These are phyloP conservation scores for Mandrillus leucophaeus DNA, from an alignment of 2,113 vertebrate genomes.

Conservation along the genomic window DNA sequence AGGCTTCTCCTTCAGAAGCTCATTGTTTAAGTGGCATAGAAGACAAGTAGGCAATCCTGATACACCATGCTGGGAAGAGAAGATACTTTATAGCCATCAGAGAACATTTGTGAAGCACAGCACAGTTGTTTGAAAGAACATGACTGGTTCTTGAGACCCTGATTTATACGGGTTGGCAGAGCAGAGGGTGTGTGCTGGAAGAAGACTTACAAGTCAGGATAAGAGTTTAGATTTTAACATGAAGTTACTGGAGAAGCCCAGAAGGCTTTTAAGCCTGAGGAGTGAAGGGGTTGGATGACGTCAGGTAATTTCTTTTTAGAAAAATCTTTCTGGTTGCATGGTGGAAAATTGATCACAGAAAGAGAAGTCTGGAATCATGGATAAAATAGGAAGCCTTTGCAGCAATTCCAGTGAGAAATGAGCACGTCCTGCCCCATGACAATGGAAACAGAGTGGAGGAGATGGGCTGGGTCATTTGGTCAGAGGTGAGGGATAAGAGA, in stretches of 20 bases:
- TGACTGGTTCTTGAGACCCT: neutral
- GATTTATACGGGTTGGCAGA: neutral
- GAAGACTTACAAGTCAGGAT: neutral
- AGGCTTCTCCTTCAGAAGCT: neutral
- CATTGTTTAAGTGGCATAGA: neutral
- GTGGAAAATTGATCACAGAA: neutral
- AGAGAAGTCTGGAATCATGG: slow-evolving; percentile 9
- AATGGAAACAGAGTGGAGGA: neutral
- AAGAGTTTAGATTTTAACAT: neutral
- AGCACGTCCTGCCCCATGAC: neutral
- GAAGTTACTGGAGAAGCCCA: neutral
- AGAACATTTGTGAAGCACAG: neutral
- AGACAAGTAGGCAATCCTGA: neutral
- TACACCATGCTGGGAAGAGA: neutral
- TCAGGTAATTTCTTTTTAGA: neutral
- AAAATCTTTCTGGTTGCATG: neutral
- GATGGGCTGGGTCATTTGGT: neutral
- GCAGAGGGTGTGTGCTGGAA: neutral
- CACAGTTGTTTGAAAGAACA: neutral
- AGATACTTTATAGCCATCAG: neutral
- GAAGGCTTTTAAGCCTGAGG: neutral
- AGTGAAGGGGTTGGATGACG: neutral
- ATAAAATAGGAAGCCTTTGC: neutral
- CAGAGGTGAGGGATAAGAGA: neutral
- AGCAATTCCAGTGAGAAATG: neutral